These are phyloP conservation scores for Pteria penguin DNA, from an alignment of 2,888 invertebrate genomes.

Conservation along the genomic window DNA sequence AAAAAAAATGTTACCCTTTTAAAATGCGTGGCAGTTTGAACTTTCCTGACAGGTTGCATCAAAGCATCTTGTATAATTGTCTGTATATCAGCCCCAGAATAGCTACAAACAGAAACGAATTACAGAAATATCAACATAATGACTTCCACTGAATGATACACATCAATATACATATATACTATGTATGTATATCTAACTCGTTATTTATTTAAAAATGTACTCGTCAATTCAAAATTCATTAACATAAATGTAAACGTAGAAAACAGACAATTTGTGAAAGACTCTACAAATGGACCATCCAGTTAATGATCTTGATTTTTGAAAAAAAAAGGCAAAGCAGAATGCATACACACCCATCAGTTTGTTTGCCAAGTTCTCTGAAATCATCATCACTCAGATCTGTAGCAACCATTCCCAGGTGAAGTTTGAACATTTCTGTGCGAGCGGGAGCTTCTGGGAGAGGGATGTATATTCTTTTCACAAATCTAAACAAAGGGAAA, in stretches of 20 bases:
- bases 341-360: conserved; percentile 86
- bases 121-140: no score
- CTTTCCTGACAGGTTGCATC: conserved; percentile 99
- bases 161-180: no score
- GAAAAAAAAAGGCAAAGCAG: no score
- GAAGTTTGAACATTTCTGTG: conserved; percentile 95
- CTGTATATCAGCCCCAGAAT: conserved; percentile 99
- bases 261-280: neutral
- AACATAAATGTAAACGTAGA: no score
- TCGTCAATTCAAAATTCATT: no score
- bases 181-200: no score
- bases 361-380: conserved; percentile 87
- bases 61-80: conserved; percentile 98
- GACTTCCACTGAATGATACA: neutral
- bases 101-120: no score
- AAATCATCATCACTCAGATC: conserved; percentile 89
- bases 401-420: conserved; percentile 91
- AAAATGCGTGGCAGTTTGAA: conserved; percentile 99
- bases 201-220: no score
- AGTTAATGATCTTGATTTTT: no score
- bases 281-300: neutral
- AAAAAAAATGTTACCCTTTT: conserved; percentile 84
- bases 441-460: conserved; percentile 97
- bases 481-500: conserved; percentile 88
- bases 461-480: conserved; percentile 99